Conservation (phyloP, 2,113 vertebrate genomes). For the rat (Rattus norvegicus) region GRCr8 NC_086022.1:132026001-132026500, state of each 20-base stretch:
- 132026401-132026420: neutral
- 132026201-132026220: neutral
- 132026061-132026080: neutral
- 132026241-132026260: neutral
- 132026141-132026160: neutral
- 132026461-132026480: neutral
- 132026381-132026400: neutral
- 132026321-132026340: neutral
- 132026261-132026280: neutral
- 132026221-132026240: neutral
- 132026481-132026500: neutral
- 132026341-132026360: neutral
- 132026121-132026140: neutral
- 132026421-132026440: neutral
- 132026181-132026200: neutral
- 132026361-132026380: neutral
- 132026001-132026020: neutral
- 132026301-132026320: neutral
- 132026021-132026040: neutral
- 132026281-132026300: constrained; percentile 12
- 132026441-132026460: neutral
- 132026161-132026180: neutral
- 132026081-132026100: neutral
- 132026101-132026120: neutral
- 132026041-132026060: neutral